phyloP scores from a whole-genome alignment of 1,140 invertebrate species.

The Euura saliciscinereae region DNA sequence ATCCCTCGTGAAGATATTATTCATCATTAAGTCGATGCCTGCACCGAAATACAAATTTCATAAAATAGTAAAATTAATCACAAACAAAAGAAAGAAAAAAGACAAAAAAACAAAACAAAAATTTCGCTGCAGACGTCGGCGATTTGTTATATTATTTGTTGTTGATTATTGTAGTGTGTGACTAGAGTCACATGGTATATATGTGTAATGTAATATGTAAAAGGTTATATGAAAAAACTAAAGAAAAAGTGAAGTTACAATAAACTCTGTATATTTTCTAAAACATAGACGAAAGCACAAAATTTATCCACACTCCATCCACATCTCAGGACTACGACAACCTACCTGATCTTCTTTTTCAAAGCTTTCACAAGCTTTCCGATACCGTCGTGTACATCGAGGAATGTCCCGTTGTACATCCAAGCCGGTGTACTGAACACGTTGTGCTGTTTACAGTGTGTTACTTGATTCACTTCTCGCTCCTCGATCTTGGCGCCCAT shows the following conservation, averaged over 20 bases:
- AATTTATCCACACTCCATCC: not conserved
- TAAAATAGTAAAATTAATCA: not conserved
- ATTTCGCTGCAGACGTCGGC: slow-evolving; percentile 29
- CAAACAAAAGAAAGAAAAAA: not conserved
- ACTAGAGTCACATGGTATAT: slow-evolving; percentile 26
- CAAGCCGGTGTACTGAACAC: slow-evolving; percentile 68
- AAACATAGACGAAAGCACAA: not conserved
- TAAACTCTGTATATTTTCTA: slow-evolving; percentile 9
- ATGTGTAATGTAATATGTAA: not conserved
- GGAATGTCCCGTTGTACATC: slow-evolving; percentile 61
- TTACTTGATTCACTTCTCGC: slow-evolving; percentile 56
- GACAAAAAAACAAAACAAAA: not conserved
- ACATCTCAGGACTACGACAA: too few species aligned
- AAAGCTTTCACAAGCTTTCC: slow-evolving; percentile 59
- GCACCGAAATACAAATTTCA: not conserved
- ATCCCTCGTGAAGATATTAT: not conserved
- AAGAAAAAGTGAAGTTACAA: slow-evolving; percentile 9
- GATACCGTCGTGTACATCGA: slow-evolving; percentile 64
- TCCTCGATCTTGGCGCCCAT: slow-evolving; percentile 62
- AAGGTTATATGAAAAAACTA: slow-evolving; percentile 17
- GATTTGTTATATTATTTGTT: slow-evolving; percentile 49
- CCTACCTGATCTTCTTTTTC: not conserved
- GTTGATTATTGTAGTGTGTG: slow-evolving; percentile 46
- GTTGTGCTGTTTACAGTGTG: slow-evolving; percentile 59
- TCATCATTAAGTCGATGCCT: not conserved